Evolutionary conservation across 2,113 vertebrate species (phyloP).

Genomic region (Ardeotis arabs): DNA sequence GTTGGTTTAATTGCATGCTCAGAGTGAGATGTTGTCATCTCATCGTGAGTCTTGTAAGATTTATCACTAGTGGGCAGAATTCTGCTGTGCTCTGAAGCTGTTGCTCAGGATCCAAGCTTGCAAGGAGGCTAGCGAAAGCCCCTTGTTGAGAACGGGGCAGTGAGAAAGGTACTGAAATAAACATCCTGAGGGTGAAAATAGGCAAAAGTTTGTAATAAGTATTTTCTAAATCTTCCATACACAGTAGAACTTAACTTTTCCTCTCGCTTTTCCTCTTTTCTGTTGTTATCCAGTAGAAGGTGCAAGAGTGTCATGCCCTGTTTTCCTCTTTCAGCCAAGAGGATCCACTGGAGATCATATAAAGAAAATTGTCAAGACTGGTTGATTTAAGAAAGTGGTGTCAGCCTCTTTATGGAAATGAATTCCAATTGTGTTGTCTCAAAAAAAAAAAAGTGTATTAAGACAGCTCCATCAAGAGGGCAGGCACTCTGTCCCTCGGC

Average conservation of each 20-base stretch:
- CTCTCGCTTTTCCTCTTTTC: neutral
- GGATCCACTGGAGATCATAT: conserved; percentile 2
- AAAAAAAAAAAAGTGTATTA: neutral
- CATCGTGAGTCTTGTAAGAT: rapidly evolving
- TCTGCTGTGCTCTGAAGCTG: neutral
- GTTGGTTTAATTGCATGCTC: neutral
- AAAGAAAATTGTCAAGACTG: neutral
- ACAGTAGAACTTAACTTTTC: neutral
- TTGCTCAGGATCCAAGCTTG: neutral
- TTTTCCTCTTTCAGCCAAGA: conserved; percentile 8
- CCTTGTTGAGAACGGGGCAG: neutral
- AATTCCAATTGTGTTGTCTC: neutral
- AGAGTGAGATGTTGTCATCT: neutral
- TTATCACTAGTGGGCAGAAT: neutral
- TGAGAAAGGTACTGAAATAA: neutral
- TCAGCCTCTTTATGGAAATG: conserved; percentile 18
- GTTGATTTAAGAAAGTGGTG: neutral
- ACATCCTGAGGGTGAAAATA: neutral
- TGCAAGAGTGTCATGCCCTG: conserved; percentile 44
- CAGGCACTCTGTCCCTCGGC: neutral
- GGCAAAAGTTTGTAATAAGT: neutral
- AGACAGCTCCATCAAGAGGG: conserved; percentile 15
- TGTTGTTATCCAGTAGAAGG: conserved; percentile 66
- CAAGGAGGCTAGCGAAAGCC: neutral
- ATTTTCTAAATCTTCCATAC: neutral